Percentiles rank a stretch among this genome's conserved stretches.
Evolutionary conservation across 2,797 vertebrate species (phyloP).

Genomic region (Spizella passerina): DNA sequence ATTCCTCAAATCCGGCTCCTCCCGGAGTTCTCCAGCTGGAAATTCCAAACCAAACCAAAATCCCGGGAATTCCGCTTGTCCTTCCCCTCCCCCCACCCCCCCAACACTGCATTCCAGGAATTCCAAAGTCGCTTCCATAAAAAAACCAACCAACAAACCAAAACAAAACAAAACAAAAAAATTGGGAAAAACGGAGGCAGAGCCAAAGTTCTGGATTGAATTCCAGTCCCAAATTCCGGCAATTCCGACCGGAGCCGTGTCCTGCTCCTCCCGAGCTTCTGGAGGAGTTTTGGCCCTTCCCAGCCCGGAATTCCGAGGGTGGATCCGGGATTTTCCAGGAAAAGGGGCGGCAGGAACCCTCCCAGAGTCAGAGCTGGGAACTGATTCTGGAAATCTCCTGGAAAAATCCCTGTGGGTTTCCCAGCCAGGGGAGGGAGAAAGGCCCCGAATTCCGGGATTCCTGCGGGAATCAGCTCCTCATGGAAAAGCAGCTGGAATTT

Average conservation of each 20-base stretch:
- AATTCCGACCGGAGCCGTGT: not conserved
- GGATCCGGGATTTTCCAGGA: not conserved
- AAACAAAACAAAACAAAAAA: too few relatives aligned
- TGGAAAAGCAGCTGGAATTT: not conserved
- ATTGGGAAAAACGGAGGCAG: not conserved
- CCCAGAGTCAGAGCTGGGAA: not conserved
- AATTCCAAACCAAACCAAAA: not conserved
- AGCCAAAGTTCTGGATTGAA: not conserved
- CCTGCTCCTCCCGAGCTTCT: not conserved
- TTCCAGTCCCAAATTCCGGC: not conserved
- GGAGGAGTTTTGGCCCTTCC: not conserved
- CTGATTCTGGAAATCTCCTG: not conserved
- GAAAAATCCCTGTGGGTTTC: not conserved
- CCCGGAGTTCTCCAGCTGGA: not conserved
- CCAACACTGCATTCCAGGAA: not conserved
- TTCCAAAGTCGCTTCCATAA: not conserved
- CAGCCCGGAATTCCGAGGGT: not conserved
- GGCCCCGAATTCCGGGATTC: too few relatives aligned
- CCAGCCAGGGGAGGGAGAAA: not conserved
- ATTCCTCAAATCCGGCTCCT: not conserved
- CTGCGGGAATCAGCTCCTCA: rapidly evolving
- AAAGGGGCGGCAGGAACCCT: too few relatives aligned
- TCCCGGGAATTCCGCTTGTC: not conserved
- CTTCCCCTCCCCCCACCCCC: too few relatives aligned
- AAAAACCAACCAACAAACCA: not conserved